These are phyloP conservation scores for Trichonephila clavata DNA, from an alignment of 1,140 invertebrate species.

Conservation along the genomic window DNA sequence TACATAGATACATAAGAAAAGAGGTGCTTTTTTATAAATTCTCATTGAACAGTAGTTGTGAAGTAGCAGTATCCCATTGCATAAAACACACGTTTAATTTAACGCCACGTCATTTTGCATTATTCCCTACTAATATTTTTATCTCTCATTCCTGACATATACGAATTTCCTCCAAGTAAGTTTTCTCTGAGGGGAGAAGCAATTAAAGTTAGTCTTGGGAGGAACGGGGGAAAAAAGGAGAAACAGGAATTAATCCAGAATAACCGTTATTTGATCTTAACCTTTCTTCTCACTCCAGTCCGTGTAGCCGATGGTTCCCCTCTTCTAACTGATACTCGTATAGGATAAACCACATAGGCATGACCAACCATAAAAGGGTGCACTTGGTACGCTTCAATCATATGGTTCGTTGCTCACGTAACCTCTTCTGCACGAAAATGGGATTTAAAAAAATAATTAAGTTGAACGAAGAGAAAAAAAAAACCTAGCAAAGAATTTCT, in stretches of 20 bases:
- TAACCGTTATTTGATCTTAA: slow-evolving; percentile 68
- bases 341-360: slow-evolving; percentile 44
- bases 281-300: slow-evolving; percentile 37
- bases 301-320: not conserved
- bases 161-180: not conserved
- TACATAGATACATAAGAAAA: not conserved
- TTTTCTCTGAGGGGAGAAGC: not conserved
- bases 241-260: slow-evolving; percentile 37
- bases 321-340: not conserved
- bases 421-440: slow-evolving; percentile 40
- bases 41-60: not conserved
- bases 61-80: not conserved
- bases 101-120: slow-evolving; percentile 26
- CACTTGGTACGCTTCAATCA: slow-evolving; percentile 41
- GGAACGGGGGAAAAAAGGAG: not conserved
- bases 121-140: slow-evolving; percentile 22
- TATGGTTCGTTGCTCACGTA: slow-evolving; percentile 55
- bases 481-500: not conserved
- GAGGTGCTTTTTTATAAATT: no score
- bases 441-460: slow-evolving; percentile 72
- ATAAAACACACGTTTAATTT: slow-evolving; percentile 37
- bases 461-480: slow-evolving; percentile 17
- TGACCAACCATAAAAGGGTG: slow-evolving; percentile 41
- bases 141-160: not conserved
- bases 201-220: slow-evolving; percentile 14